A percentile compares a stretch with the other conserved stretches of the same genome.
These are phyloP conservation scores for Nasonia vitripennis DNA, from an alignment of 1,140 invertebrate species.

Conservation along the genomic window DNA sequence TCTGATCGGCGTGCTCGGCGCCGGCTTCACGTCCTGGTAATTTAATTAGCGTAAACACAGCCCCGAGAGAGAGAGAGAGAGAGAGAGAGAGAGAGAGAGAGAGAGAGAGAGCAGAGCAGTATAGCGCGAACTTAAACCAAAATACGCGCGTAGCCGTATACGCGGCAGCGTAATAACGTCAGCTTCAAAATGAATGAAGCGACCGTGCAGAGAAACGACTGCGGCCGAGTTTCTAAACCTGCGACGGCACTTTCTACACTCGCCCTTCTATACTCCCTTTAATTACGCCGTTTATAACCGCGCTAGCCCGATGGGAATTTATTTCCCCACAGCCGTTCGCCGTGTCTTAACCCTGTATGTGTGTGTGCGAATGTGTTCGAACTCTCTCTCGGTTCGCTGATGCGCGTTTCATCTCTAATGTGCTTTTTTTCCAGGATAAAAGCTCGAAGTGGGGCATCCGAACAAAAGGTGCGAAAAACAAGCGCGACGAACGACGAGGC, in stretches of 20 bases:
- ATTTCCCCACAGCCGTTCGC: no score
- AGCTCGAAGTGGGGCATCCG: no score
- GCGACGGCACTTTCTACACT: background rate
- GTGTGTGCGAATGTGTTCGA: background rate
- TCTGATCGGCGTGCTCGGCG: background rate
- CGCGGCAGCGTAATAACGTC: conserved; percentile 19
- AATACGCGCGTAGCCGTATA: conserved; percentile 11
- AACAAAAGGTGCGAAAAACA: background rate
- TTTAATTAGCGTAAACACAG: conserved; percentile 48
- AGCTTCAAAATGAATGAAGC: conserved; percentile 11
- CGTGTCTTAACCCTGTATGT: no score
- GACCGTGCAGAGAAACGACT: background rate
- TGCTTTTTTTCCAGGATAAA: no score
- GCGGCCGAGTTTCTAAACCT: background rate
- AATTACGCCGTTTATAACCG: background rate
- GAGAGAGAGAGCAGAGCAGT: background rate
- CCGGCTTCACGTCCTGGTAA: conserved; percentile 22
- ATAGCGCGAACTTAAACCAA: conserved; percentile 31
- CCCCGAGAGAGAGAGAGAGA: background rate
- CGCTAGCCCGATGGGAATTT: no score
- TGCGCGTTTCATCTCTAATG: no score
- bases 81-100: conserved; percentile 1
- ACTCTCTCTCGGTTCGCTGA: background rate
- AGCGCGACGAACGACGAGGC: background rate
- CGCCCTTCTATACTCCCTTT: background rate